Evolutionary conservation across 2,797 vertebrate species (phyloP), one percentile per base, ranked within the genome.

Genomic region (Rhodeus uyekii): DNA sequence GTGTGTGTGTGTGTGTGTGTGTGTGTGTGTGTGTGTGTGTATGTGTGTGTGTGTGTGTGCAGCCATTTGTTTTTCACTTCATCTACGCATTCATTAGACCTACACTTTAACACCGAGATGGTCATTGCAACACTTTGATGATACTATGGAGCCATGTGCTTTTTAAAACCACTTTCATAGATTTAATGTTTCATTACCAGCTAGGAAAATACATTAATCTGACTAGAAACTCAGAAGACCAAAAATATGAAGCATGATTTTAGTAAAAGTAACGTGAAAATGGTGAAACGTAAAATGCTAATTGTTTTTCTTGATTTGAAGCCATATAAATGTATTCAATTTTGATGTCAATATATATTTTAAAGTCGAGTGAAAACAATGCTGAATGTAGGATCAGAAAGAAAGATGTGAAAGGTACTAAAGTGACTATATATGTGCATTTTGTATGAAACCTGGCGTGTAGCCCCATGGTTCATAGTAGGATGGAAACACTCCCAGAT

Each of bases 381-480:
- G 34, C n/a, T 74, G n/a, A 1, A 75, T 75, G n/a, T 8, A 58
- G 39, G 8, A 39, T 13, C 5, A 13, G 19, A 42, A n/a, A 9
- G 12, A 27, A 39, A 38, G n/a, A 55, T 55, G 9, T 78, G 24
- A 29, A 3, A 10, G 8, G 8, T 22, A 8, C 22, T 34, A 24
- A 19, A 27, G 34, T n/a, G n/a, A n/a, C n/a, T n/a, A n/a, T n/a
- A n/a, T n/a, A n/a, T n/a, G n/a, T 8, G 14, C 34, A 55, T 67
- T 58, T 8, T n/a, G 38, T 80, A 61, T 63, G 39, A 61, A 69
- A 98, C 98, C 98, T 87, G 98, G 98, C 76, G 98, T 99, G 89
- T 99, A 99, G 64, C 98, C 98, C 98, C 98, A 99, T 1, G 98
- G 98, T 42, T 99, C 97, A 82, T 99, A 99, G 89, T 99, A 99